A percentile compares a stretch with the other conserved stretches of the same genome.
These are phyloP conservation scores for Triops cancriformis DNA, from an alignment of 1,140 invertebrate species.

Conservation along the genomic window DNA sequence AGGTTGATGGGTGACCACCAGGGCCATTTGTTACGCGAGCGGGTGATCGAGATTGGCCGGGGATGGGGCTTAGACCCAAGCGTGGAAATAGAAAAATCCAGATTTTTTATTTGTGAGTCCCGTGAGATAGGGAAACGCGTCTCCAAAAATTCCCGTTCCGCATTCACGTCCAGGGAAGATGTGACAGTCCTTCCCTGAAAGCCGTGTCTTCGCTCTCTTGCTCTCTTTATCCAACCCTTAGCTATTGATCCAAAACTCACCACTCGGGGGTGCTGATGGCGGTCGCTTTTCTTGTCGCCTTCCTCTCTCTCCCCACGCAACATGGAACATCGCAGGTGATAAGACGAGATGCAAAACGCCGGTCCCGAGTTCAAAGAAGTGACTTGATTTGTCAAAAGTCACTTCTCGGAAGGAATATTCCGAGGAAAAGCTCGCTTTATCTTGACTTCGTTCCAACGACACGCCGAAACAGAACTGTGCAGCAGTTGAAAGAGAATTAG, in stretches of 20 bases:
- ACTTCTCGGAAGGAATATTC: too few species aligned
- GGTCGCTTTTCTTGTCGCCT: background rate
- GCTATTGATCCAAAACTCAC: slow-evolving; percentile 2
- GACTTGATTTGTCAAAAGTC: too few species aligned
- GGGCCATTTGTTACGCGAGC: background rate
- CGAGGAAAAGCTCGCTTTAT: too few species aligned
- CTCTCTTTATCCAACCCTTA: background rate
- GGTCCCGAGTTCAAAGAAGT: too few species aligned
- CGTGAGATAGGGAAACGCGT: too few species aligned
- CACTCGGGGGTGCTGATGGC: background rate
- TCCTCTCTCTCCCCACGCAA: background rate
- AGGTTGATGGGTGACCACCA: background rate
- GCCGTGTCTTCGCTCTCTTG: background rate
- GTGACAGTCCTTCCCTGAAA: background rate
- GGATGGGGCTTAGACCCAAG: background rate
- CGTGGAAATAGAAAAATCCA: too few species aligned
- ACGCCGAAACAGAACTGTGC: too few species aligned
- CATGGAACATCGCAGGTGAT: slow-evolving; percentile 3
- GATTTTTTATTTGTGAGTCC: too few species aligned
- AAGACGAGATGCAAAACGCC: background rate
- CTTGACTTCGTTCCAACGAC: too few species aligned
- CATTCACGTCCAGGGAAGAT: background rate
- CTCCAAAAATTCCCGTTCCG: background rate
- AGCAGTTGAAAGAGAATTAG: too few species aligned
- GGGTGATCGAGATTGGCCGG: background rate